A percentile compares a stretch with the other conserved stretches of the same genome.
phyloP scores from a whole-genome alignment of 2,797 vertebrate species.

The Scarus forsteni region DNA sequence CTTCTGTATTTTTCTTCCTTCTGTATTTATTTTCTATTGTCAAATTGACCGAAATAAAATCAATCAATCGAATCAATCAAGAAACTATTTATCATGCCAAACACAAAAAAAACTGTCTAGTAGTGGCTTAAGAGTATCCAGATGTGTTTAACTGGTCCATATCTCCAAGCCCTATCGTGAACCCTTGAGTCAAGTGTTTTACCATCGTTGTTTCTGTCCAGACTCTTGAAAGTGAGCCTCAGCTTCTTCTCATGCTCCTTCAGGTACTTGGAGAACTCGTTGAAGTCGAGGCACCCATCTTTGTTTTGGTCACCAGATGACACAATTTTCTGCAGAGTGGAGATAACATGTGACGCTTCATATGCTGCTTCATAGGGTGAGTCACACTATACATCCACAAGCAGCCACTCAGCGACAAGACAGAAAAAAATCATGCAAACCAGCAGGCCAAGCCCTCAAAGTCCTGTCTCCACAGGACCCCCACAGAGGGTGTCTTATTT shows the following conservation, averaged over 20 bases:
- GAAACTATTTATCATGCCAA: too few species aligned
- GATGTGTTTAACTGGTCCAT: too few species aligned
- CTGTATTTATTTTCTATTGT: too few species aligned
- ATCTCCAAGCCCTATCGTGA: too few species aligned
- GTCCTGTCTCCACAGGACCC: slow-evolving; percentile 7
- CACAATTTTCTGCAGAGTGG: slow-evolving; percentile 90
- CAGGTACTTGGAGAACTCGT: slow-evolving; percentile 93
- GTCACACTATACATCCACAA: background rate
- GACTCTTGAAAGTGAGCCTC: slow-evolving; percentile 92
- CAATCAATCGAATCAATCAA: too few species aligned
- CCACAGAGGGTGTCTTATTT: background rate
- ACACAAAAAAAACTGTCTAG: too few species aligned
- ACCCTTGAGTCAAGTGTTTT: background rate
- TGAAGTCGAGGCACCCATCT: slow-evolving; percentile 92
- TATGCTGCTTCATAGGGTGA: background rate
- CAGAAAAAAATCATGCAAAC: slow-evolving; percentile 19
- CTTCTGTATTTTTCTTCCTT: too few species aligned
- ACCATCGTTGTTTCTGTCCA: slow-evolving; percentile 97
- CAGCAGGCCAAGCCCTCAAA: slow-evolving; percentile 25
- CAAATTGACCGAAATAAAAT: too few species aligned
- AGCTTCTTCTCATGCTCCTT: slow-evolving; percentile 97
- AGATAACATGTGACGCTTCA: background rate
- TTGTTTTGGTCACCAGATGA: slow-evolving; percentile 90
- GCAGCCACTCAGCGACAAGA: background rate
- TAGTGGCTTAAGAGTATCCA: too few species aligned